Conservation (phyloP, 1,140 invertebrate species). For the Ctenoplectra terminalis region DNA sequence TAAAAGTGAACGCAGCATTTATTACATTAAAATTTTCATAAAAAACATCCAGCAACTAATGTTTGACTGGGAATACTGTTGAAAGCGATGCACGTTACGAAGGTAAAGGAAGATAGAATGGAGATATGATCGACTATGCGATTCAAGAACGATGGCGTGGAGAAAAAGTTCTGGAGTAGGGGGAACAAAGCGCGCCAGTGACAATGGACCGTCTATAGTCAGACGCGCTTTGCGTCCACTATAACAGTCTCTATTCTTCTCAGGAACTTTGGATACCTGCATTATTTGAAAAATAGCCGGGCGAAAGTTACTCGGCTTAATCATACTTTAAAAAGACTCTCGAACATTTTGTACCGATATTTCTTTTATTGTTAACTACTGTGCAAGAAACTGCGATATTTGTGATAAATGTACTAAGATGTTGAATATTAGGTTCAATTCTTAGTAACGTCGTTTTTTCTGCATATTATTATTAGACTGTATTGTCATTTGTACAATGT, state of each 20-base stretch:
- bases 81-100: too few relatives aligned
- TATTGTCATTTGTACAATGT: too few relatives aligned
- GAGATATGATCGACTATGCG: neutral
- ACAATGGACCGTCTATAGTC: slow-evolving; percentile 29
- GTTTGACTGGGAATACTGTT: too few relatives aligned
- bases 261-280: neutral
- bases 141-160: neutral
- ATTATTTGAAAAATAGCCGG: neutral
- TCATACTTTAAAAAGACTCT: neutral
- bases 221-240: neutral
- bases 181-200: slow-evolving; percentile 15
- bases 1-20: too few relatives aligned
- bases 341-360: neutral
- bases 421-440: too few relatives aligned
- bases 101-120: too few relatives aligned
- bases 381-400: too few relatives aligned
- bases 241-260: slow-evolving; percentile 15
- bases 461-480: too few relatives aligned
- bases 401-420: too few relatives aligned
- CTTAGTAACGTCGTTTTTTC: too few relatives aligned
- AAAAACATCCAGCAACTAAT: too few relatives aligned
- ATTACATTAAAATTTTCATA: too few relatives aligned
- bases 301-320: neutral
- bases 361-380: neutral
- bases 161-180: neutral